Base-by-base conservation (phyloP, 2,888 invertebrate genomes). In the Neoaliturus tenellus region DNA sequence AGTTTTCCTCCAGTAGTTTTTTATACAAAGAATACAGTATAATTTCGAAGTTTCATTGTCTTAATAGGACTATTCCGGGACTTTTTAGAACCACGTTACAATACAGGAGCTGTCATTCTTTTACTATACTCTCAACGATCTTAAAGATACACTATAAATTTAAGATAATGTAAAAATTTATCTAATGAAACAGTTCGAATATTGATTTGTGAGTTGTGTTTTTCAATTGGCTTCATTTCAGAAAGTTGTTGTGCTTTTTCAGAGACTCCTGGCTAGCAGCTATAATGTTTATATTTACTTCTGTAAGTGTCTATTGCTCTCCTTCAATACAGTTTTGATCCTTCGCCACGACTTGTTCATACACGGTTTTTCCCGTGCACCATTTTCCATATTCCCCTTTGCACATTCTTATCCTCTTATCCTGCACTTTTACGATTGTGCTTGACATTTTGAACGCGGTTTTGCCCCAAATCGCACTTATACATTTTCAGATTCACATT, bases 381-480 rank as follows among this genome's bases (percentile, higher is more conserved):
- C 20, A 51, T 51, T 44, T 62, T 62, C 28, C n/a, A n/a, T n/a
- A n/a, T n/a, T n/a, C 31, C 23, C 62, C 62, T 62, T 28, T 62
- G 62, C 62, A 62, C 62, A 62, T 62, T 62, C 31, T 62, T 14
- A 31, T 5, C 31, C 62, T 31, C 28, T 23, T 4, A 3, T 51
- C 51, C 20, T 51, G 62, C 62, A 62, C 62, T 62, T 23, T 51
- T 31, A 28, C 62, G 25, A 25, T 12, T 62, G 62, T 62, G 62
- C 62, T 31, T 62, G 62, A 51, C 51, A 23, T 51, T 55, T 55
- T 55, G 20, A 62, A 62, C 62, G 62, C 28, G 62, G 28, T 62
- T 12, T 62, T 62, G 12, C 28, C 62, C n/a, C 31, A 62, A 14
- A 28, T 31, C 25, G 62, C 62, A 62, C 62, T 62, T 62, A 14